These are phyloP conservation scores for Poecilus cupreus DNA, from an alignment of 2,888 invertebrate genomes.

Conservation along the genomic window DNA sequence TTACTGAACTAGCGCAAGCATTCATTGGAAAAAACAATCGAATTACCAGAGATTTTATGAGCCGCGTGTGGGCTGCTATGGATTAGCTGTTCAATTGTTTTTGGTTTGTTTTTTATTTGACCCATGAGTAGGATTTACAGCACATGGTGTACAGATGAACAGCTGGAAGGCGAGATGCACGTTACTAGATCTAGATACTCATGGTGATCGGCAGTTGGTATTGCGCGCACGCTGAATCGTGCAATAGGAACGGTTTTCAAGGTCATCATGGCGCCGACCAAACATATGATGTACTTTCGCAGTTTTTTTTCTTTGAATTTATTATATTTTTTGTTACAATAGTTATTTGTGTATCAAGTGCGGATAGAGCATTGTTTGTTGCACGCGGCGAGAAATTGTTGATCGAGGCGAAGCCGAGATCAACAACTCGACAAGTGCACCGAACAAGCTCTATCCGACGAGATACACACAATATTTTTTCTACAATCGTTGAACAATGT, in stretches of 20 bases:
- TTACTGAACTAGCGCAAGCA: background rate
- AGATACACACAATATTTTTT: no score
- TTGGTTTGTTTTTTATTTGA: conserved; percentile 2
- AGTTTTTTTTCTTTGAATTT: background rate
- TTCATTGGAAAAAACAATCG: conserved; percentile 22
- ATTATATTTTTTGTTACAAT: background rate
- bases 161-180: conserved; percentile 49
- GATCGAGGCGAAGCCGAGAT: no score
- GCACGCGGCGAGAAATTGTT: no score
- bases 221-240: conserved; percentile 28
- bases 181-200: conserved; percentile 23
- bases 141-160: conserved; percentile 51
- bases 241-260: conserved; percentile 47
- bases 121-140: no score
- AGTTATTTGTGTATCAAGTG: no score
- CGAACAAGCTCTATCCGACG: no score
- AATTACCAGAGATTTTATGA: background rate
- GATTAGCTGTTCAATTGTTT: conserved; percentile 15
- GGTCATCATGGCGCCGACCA: conserved; percentile 28
- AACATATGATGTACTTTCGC: conserved; percentile 16
- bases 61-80: background rate
- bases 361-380: no score
- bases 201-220: conserved; percentile 1
- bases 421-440: no score
- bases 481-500: no score